Conservation (phyloP, 2,888 invertebrate species). For the Nemotelus pantherinus region DNA sequence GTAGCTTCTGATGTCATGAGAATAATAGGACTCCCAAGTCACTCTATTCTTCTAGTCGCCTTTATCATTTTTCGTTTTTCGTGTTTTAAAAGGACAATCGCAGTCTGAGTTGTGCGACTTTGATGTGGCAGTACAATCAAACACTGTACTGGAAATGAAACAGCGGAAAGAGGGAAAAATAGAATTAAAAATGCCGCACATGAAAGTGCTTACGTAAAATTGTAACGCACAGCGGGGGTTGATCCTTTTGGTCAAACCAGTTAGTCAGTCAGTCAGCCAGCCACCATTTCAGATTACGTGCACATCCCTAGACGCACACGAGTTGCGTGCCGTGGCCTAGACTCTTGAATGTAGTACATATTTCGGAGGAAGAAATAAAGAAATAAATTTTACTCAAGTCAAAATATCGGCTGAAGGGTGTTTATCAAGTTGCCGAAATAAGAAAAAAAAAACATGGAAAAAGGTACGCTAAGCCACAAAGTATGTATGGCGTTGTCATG, state of each 20-base stretch:
- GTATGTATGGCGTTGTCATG: conserved; percentile 15
- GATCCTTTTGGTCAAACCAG: conserved; percentile 36
- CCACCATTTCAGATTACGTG: conserved; percentile 23
- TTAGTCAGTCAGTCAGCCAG: conserved; percentile 12
- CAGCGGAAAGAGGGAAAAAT: neutral
- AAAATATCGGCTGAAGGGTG: conserved; percentile 50
- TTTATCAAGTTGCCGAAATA: conserved; percentile 48
- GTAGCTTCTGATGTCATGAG: no score
- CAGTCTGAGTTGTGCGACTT: no score
- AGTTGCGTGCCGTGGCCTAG: conserved; percentile 37
- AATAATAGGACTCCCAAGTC: no score
- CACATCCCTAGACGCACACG: conserved; percentile 26
- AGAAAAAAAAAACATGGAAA: conserved; percentile 34
- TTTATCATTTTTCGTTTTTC: no score
- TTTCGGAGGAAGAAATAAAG: conserved; percentile 46
- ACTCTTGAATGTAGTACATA: conserved; percentile 12
- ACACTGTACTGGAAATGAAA: neutral
- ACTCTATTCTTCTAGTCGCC: no score
- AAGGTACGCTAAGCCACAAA: conserved; percentile 13
- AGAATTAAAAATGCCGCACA: conserved; percentile 34
- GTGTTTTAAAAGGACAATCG: no score
- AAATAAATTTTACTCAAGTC: conserved; percentile 52
- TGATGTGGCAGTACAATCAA: no score
- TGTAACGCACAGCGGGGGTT: conserved; percentile 44
- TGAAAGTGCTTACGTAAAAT: conserved; percentile 31